A percentile compares a stretch with the other conserved stretches of the same genome.
phyloP scores from a whole-genome alignment of 1,140 invertebrate genomes.

The Drosophila trapezifrons region DNA sequence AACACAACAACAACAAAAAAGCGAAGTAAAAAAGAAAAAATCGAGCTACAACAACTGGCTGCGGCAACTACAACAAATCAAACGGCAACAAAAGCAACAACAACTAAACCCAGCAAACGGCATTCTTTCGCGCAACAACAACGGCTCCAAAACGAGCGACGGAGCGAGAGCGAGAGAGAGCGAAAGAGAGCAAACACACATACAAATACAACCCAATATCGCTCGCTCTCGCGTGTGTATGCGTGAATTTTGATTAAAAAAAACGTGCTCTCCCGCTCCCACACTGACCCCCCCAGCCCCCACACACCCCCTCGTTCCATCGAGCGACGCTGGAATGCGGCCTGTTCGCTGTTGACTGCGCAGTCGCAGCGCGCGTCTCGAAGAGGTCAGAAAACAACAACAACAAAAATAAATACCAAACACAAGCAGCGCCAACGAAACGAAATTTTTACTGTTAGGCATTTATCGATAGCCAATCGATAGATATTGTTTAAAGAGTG shows the following conservation, averaged over 20 bases:
- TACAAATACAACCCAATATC: slow-evolving; percentile 10
- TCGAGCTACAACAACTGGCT: slow-evolving; percentile 54
- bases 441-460: slow-evolving; percentile 75
- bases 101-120: slow-evolving; percentile 79
- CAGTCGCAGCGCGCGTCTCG: slow-evolving; percentile 70
- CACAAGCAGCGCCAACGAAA: slow-evolving; percentile 40
- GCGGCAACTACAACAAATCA: slow-evolving; percentile 55
- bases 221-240: slow-evolving; percentile 25
- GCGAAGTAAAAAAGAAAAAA: slow-evolving; percentile 36
- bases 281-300: slow-evolving; percentile 40
- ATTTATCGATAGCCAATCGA: slow-evolving; percentile 53
- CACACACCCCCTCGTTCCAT: slow-evolving; percentile 16
- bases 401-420: slow-evolving; percentile 33
- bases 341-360: slow-evolving; percentile 67
- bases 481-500: slow-evolving; percentile 52
- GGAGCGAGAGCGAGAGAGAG: slow-evolving; percentile 50
- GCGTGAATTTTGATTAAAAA: slow-evolving; percentile 79
- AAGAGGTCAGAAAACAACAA: slow-evolving; percentile 69
- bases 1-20: slow-evolving; percentile 57
- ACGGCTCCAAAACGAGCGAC: slow-evolving; percentile 32
- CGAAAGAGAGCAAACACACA: slow-evolving; percentile 51
- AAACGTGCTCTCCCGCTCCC: slow-evolving; percentile 66
- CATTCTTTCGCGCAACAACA: slow-evolving; percentile 84
- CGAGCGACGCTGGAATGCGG: slow-evolving; percentile 69
- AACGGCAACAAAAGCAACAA: slow-evolving; percentile 54